Evolutionary conservation across 2,888 invertebrate genomes (phyloP).

Genomic region (Epinotia brunnichana): DNA sequence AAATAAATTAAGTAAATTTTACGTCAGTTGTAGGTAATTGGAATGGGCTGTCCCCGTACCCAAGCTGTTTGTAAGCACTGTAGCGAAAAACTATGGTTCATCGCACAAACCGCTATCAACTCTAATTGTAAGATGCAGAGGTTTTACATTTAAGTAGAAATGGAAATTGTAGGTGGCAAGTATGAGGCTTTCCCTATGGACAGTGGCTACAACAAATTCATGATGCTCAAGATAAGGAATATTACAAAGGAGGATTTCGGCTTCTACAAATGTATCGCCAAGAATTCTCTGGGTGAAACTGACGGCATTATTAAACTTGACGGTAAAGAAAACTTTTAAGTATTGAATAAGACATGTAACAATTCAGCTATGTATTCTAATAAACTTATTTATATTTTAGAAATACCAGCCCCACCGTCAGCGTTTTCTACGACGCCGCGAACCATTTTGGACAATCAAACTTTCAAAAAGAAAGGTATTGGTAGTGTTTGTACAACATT

Average conservation of each 20-base stretch:
- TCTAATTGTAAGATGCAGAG: slow-evolving; percentile 54
- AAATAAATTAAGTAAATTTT: no score
- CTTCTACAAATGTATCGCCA: slow-evolving; percentile 95
- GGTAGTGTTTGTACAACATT: background rate
- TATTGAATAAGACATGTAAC: background rate
- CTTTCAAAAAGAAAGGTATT: slow-evolving; percentile 77
- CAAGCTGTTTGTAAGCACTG: no score
- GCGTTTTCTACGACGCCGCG: slow-evolving; percentile 85
- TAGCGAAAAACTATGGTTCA: background rate
- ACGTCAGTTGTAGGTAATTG: no score
- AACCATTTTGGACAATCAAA: slow-evolving; percentile 74
- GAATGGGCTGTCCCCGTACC: no score
- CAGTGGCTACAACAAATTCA: slow-evolving; percentile 95
- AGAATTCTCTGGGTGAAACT: slow-evolving; percentile 95
- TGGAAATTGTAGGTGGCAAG: slow-evolving; percentile 92
- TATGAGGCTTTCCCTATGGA: slow-evolving; percentile 94
- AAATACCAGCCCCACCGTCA: slow-evolving; percentile 93
- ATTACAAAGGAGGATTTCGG: slow-evolving; percentile 93
- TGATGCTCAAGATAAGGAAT: slow-evolving; percentile 95
- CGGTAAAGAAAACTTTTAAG: slow-evolving; percentile 83
- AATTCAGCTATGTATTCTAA: background rate
- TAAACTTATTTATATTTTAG: slow-evolving; percentile 73
- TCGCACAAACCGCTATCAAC: slow-evolving; percentile 23
- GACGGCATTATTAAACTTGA: slow-evolving; percentile 95
- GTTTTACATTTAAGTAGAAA: slow-evolving; percentile 84